These are phyloP conservation scores for Alethe castanea DNA, from an alignment of 2,113 vertebrate species.

Conservation along the genomic window DNA sequence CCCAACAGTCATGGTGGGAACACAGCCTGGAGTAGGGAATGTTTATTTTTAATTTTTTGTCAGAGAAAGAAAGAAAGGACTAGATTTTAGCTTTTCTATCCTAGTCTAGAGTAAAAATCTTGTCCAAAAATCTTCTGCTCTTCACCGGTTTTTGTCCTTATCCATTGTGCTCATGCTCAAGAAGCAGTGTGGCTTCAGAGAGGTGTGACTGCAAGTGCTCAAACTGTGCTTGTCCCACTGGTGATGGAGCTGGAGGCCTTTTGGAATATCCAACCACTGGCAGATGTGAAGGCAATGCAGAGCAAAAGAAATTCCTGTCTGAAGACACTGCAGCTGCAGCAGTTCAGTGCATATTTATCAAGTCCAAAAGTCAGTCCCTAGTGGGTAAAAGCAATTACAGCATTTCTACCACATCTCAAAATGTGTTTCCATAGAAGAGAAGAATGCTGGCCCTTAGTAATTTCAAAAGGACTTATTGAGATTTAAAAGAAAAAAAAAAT, in stretches of 20 bases:
- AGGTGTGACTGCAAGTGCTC: not conserved
- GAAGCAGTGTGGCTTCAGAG: not conserved
- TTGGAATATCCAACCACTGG: not conserved
- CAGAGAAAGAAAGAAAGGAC: not conserved
- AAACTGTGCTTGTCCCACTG: not conserved
- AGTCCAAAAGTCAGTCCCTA: not conserved
- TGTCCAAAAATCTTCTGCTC: not conserved
- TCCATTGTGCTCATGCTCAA: not conserved
- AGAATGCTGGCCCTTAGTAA: not conserved
- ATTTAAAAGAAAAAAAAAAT: not conserved
- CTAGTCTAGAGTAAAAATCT: not conserved
- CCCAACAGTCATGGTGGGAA: not conserved
- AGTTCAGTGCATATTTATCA: not conserved
- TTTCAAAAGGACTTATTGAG: not conserved
- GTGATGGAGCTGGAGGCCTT: not conserved
- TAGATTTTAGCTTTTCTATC: not conserved
- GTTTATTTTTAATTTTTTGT: rapidly evolving
- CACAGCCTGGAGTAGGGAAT: not conserved
- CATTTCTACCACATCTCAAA: not conserved
- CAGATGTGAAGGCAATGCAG: not conserved
- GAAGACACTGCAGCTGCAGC: not conserved
- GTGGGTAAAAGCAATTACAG: not conserved
- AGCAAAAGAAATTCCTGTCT: not conserved
- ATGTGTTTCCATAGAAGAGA: not conserved
- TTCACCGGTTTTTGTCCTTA: not conserved